Evolutionary conservation across 1,140 invertebrate species (phyloP).

Genomic region (Cyclina sinensis): DNA sequence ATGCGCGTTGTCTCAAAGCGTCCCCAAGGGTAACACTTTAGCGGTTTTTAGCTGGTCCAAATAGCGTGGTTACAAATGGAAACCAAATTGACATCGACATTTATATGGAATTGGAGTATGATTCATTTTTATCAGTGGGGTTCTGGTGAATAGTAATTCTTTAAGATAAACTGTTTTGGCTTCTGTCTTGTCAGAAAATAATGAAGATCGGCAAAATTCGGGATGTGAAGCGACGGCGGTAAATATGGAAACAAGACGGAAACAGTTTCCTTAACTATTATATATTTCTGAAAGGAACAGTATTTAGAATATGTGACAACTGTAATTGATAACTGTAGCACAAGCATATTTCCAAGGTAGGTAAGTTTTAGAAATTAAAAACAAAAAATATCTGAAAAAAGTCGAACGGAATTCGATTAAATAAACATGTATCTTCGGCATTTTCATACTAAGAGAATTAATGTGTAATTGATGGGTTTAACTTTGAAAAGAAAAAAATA

Average conservation of each 20-base stretch:
- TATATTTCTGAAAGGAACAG: too few relatives aligned
- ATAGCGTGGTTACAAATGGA: constrained; percentile 42
- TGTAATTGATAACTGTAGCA: too few relatives aligned
- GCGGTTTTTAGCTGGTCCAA: not conserved
- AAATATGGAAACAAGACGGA: not conserved
- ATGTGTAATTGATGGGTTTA: too few relatives aligned
- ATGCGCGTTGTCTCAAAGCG: not conserved
- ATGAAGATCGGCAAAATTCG: not conserved
- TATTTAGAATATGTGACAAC: too few relatives aligned
- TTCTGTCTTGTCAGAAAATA: not conserved
- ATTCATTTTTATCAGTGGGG: constrained; percentile 35
- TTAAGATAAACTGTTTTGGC: constrained; percentile 22
- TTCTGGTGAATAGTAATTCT: constrained; percentile 18
- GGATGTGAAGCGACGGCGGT: not conserved
- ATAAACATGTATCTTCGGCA: too few relatives aligned
- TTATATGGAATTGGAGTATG: constrained; percentile 27
- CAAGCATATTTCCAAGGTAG: too few relatives aligned
- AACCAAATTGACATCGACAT: constrained; percentile 48
- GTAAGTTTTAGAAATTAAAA: too few relatives aligned
- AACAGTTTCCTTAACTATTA: too few relatives aligned
- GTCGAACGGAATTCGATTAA: too few relatives aligned
- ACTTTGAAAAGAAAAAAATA: too few relatives aligned
- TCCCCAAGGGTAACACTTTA: not conserved
- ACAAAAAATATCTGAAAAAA: too few relatives aligned
- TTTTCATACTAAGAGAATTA: too few relatives aligned